A percentile compares a stretch with the other conserved stretches of the same genome.
Conservation (phyloP, 2,797 vertebrate genomes). For the Cryptoprocta ferox region DNA sequence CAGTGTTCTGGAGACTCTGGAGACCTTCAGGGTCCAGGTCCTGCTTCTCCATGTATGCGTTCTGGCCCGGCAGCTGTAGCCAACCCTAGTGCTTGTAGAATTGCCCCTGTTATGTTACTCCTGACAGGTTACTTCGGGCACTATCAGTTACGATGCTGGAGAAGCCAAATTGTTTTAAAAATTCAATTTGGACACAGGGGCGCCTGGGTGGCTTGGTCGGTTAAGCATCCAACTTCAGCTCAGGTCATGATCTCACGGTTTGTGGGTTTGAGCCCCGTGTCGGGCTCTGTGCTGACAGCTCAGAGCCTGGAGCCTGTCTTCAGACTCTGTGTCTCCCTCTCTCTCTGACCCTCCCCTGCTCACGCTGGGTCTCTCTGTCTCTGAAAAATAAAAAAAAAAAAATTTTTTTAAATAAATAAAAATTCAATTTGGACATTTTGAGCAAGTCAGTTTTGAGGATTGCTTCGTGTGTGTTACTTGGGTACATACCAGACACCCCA, state of each 20-base stretch:
- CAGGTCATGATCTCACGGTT: too few species aligned
- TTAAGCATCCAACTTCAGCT: too few species aligned
- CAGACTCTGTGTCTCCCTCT: too few species aligned
- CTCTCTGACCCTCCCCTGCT: too few species aligned
- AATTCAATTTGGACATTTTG: not conserved
- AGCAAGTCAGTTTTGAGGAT: not conserved
- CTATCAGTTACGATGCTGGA: not conserved
- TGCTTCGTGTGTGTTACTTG: conserved; percentile 20
- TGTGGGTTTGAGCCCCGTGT: too few species aligned
- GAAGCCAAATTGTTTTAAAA: not conserved
- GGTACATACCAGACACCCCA: not conserved
- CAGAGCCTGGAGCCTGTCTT: too few species aligned
- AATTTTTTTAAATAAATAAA: not conserved
- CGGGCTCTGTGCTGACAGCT: too few species aligned
- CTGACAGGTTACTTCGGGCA: not conserved
- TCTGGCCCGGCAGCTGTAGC: not conserved
- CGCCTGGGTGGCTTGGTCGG: too few species aligned
- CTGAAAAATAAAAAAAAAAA: too few species aligned
- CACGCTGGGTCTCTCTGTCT: too few species aligned
- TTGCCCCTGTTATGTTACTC: not conserved
- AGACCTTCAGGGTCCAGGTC: not conserved
- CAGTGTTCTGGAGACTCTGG: not conserved
- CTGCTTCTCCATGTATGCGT: not conserved
- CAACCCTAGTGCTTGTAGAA: not conserved
- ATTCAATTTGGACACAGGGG: not conserved